These are phyloP conservation scores for Nezara viridula DNA, from an alignment of 2,888 invertebrate genomes.

Conservation along the genomic window DNA sequence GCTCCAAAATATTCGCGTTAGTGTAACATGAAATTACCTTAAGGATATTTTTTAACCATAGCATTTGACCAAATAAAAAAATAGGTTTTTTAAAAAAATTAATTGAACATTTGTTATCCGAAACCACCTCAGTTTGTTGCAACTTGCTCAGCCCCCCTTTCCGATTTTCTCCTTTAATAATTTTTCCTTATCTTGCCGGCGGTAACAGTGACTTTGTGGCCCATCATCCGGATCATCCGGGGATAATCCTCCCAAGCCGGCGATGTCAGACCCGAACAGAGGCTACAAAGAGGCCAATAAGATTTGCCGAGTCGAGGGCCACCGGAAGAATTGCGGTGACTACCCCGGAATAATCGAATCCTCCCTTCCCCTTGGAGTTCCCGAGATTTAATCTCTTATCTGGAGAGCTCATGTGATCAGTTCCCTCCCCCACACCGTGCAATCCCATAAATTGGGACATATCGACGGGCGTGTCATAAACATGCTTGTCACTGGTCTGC, in stretches of 20 bases:
- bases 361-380: background rate
- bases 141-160: no score
- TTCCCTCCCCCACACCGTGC: background rate
- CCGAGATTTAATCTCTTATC: conserved; percentile 52
- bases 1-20: no score
- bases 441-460: conserved; percentile 52
- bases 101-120: no score
- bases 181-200: background rate
- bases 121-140: no score
- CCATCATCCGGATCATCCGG: conserved; percentile 11
- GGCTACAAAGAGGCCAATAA: conserved; percentile 44
- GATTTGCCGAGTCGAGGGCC: conserved; percentile 30
- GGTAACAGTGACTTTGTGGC: conserved; percentile 18
- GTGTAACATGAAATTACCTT: no score
- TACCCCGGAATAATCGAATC: conserved; percentile 53
- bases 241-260: background rate
- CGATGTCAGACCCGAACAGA: background rate
- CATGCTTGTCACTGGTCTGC: conserved; percentile 39
- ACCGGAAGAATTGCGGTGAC: conserved; percentile 49
- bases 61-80: no score
- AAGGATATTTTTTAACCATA: no score
- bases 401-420: conserved; percentile 6
- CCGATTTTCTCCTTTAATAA: background rate
- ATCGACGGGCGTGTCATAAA: conserved; percentile 29
- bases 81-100: no score